Percentiles rank a stretch among this genome's conserved stretches.
phyloP scores from a whole-genome alignment of 2,797 vertebrate genomes.

The Uromys caudimaculatus region DNA sequence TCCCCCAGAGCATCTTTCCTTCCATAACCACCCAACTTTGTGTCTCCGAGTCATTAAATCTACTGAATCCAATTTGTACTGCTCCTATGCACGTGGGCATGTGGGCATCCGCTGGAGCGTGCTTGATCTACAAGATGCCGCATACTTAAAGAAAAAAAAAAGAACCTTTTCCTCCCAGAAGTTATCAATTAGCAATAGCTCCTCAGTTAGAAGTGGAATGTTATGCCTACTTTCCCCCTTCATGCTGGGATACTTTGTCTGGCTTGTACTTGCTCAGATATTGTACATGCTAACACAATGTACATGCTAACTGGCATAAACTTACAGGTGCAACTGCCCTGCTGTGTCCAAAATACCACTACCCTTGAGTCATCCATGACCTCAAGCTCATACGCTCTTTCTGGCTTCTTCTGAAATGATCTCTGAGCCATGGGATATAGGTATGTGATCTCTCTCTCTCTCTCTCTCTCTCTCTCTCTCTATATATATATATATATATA shows the following conservation, averaged over 20 bases:
- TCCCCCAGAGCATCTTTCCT: not conserved
- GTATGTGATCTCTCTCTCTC: no score
- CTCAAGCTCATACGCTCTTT: no score
- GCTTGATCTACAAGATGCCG: not conserved
- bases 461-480: no score
- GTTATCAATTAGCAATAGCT: not conserved
- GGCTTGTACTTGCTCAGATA: not conserved
- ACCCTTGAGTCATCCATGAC: no score
- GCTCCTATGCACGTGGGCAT: not conserved
- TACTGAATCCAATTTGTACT: not conserved
- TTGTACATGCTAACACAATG: no score
- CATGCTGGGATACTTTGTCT: not conserved
- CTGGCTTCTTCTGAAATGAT: not conserved
- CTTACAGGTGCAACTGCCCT: not conserved
- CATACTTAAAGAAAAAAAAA: not conserved
- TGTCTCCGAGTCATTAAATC: not conserved
- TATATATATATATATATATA: no score
- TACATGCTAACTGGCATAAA: not conserved
- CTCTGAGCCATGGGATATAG: not conserved
- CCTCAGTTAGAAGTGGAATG: no score
- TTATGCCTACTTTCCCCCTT: no score
- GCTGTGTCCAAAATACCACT: not conserved
- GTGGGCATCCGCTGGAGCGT: no score
- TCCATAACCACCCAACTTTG: not conserved
- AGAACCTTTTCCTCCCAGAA: not conserved